Percentiles rank a stretch among this genome's conserved stretches.
These are phyloP conservation scores for Acanthosoma haemorrhoidale DNA, from an alignment of 2,888 invertebrate genomes.

Conservation along the genomic window DNA sequence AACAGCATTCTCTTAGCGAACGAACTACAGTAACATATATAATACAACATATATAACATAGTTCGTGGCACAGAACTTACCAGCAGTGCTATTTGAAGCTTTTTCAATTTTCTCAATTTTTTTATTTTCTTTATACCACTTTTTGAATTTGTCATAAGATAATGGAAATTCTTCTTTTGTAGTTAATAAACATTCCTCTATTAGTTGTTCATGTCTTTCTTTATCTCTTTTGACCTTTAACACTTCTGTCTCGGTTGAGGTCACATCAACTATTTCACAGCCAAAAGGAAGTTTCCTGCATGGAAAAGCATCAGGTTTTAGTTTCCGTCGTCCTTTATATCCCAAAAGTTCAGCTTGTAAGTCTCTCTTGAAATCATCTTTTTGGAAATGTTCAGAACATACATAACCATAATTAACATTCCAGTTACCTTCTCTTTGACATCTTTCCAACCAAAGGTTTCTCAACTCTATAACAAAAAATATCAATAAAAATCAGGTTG, in stretches of 20 bases:
- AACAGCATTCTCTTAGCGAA: no score
- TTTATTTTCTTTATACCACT: not conserved
- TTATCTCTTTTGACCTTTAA: not conserved
- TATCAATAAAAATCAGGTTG: not conserved
- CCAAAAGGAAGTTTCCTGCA: constrained; percentile 1
- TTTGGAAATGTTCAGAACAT: constrained; percentile 2
- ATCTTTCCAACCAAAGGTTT: not conserved
- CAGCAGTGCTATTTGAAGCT: no score
- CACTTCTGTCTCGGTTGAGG: not conserved
- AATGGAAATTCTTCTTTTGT: not conserved
- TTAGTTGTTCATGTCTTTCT: not conserved
- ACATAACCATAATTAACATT: not conserved
- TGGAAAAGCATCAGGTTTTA: constrained; percentile 2
- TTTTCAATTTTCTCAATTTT: not conserved
- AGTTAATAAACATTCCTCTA: not conserved
- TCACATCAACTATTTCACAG: not conserved
- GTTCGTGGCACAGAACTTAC: no score
- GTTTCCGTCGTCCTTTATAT: not conserved
- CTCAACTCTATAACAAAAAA: constrained; percentile 7
- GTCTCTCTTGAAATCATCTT: constrained; percentile 6
- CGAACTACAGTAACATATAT: no score
- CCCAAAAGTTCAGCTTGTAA: constrained; percentile 8
- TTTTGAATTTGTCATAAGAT: constrained; percentile 5
- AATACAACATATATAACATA: no score
- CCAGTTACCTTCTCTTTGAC: not conserved